A percentile compares a stretch with the other conserved stretches of the same genome.
phyloP scores from a whole-genome alignment of 2,797 vertebrate species.

The Tauraco hartlaubi region DNA sequence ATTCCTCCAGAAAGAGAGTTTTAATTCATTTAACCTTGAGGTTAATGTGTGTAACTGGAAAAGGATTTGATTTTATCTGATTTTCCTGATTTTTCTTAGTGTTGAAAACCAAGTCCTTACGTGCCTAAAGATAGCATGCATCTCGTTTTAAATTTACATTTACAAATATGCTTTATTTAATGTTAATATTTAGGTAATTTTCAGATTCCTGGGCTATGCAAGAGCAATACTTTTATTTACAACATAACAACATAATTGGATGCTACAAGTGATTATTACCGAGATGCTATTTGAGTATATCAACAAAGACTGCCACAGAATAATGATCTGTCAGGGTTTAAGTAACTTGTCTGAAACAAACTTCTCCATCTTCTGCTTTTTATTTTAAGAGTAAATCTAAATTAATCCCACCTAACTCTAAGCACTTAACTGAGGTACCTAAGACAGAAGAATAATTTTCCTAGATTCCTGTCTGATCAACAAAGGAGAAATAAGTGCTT shows the following conservation, averaged over 20 bases:
- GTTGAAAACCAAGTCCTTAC: not conserved
- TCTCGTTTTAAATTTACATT: not conserved
- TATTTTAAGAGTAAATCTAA: not conserved
- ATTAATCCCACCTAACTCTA: not conserved
- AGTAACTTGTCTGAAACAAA: not conserved
- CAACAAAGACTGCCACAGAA: not conserved
- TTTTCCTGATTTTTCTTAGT: not conserved
- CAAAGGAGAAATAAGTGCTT: not conserved
- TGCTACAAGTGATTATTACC: not conserved
- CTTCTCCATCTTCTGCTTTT: not conserved
- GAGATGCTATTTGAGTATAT: not conserved
- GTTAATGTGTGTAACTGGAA: not conserved
- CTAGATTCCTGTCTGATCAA: not conserved
- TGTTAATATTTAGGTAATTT: not conserved
- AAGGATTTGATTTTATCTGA: not conserved
- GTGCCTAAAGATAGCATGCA: not conserved
- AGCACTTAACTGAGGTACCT: not conserved
- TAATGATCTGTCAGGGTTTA: not conserved
- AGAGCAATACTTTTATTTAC: not conserved
- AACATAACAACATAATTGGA: not conserved
- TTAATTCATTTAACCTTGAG: constrained; percentile 17
- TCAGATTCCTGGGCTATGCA: not conserved
- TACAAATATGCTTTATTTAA: not conserved
- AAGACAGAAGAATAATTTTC: not conserved
- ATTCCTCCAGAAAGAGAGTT: not conserved